These are phyloP conservation scores for Parus major DNA, from an alignment of 2,113 vertebrate species.

Conservation along the genomic window DNA sequence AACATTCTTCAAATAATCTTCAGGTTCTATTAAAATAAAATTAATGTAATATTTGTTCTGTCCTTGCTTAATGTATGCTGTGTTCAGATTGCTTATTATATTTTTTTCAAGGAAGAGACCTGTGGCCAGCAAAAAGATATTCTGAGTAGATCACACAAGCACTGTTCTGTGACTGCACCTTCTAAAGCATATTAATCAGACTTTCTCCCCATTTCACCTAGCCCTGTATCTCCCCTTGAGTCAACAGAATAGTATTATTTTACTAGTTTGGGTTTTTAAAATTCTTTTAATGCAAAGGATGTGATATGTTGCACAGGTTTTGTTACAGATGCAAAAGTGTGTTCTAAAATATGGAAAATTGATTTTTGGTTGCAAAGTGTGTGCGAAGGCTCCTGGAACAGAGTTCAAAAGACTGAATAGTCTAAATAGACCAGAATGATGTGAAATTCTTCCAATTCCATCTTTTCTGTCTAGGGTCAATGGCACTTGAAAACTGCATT, in stretches of 20 bases:
- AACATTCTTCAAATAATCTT: not conserved
- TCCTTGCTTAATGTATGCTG: not conserved
- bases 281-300: not conserved
- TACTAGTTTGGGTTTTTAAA: fast-evolving
- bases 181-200: not conserved
- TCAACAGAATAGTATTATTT: not conserved
- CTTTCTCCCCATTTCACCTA: not conserved
- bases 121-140: not conserved
- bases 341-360: not conserved
- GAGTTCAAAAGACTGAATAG: not conserved
- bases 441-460: not conserved
- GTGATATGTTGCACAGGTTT: not conserved
- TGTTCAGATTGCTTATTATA: not conserved
- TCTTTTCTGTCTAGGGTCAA: not conserved
- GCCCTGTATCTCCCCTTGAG: not conserved
- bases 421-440: not conserved
- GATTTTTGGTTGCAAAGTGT: not conserved
- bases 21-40: not conserved
- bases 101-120: not conserved
- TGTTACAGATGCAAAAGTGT: not conserved
- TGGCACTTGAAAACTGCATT: not conserved
- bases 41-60: not conserved
- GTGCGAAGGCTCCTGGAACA: not conserved
- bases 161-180: not conserved
- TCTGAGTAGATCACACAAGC: not conserved